phyloP scores from a whole-genome alignment of 2,797 vertebrate species.

The Molossus alvarezi region DNA sequence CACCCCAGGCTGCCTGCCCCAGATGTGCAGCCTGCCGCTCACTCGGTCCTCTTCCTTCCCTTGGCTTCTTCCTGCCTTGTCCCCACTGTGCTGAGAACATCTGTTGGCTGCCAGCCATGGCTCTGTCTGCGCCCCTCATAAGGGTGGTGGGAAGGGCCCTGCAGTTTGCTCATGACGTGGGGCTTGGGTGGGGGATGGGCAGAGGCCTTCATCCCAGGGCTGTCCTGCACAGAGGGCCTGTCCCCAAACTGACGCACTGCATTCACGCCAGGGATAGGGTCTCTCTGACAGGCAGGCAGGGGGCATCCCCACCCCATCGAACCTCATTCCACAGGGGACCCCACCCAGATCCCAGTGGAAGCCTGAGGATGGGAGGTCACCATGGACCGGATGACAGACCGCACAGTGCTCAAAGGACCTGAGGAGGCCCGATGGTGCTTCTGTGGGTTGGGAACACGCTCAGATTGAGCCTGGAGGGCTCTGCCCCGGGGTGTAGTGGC shows the following conservation, averaged over 20 bases:
- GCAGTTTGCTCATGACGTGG: background rate
- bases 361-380: background rate
- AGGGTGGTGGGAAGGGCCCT: background rate
- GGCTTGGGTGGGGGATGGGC: background rate
- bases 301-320: background rate
- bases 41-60: background rate
- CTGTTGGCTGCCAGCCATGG: background rate
- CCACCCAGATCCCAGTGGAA: background rate
- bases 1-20: background rate
- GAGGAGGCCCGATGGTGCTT: background rate
- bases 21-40: background rate
- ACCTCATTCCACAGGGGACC: background rate
- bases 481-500: accelerated
- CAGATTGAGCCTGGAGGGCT: background rate
- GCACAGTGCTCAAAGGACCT: too few species aligned
- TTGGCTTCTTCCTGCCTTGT: background rate
- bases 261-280: background rate
- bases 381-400: too few species aligned
- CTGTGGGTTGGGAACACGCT: background rate
- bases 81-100: background rate
- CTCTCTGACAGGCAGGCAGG: background rate
- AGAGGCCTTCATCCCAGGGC: background rate
- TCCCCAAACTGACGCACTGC: background rate
- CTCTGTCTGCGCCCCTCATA: background rate
- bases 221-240: background rate